Evolutionary conservation across 2,797 vertebrate species (phyloP).

Genomic region (Dipus sagitta): DNA sequence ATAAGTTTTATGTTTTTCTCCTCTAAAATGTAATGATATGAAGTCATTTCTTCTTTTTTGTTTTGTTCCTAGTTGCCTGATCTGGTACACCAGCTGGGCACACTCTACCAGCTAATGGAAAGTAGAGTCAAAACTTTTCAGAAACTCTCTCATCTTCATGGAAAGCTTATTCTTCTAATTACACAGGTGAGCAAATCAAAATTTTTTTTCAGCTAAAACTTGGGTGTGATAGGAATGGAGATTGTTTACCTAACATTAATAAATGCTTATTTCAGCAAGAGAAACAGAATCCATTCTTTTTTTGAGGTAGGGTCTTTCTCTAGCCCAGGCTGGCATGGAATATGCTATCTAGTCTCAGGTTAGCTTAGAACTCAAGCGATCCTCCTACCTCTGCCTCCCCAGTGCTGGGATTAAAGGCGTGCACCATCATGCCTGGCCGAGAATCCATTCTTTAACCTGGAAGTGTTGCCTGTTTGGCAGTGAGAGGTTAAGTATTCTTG

Average conservation of each 20-base stretch:
- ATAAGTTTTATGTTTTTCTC: background rate
- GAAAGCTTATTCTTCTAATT: slow-evolving; percentile 96
- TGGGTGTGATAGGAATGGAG: background rate
- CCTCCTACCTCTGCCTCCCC: no score
- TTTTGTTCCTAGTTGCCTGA: slow-evolving; percentile 92
- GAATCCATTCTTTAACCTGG: background rate
- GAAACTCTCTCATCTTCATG: slow-evolving; percentile 95
- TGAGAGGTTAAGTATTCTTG: background rate
- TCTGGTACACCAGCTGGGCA: slow-evolving; percentile 94
- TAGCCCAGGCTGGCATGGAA: no score
- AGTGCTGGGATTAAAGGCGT: no score
- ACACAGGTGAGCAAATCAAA: slow-evolving; percentile 91
- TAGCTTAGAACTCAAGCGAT: no score
- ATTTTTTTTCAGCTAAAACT: background rate
- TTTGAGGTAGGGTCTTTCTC: no score
- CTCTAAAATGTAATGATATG: background rate
- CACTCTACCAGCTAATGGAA: slow-evolving; percentile 97
- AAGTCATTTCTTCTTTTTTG: slow-evolving; percentile 1
- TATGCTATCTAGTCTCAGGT: no score
- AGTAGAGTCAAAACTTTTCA: slow-evolving; percentile 96
- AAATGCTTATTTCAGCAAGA: background rate
- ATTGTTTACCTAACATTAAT: background rate
- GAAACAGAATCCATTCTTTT: background rate
- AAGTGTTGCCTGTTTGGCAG: background rate
- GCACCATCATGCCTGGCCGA: background rate